phyloP scores from a whole-genome alignment of 2,888 invertebrate genomes.

The Saturnia japonica region DNA sequence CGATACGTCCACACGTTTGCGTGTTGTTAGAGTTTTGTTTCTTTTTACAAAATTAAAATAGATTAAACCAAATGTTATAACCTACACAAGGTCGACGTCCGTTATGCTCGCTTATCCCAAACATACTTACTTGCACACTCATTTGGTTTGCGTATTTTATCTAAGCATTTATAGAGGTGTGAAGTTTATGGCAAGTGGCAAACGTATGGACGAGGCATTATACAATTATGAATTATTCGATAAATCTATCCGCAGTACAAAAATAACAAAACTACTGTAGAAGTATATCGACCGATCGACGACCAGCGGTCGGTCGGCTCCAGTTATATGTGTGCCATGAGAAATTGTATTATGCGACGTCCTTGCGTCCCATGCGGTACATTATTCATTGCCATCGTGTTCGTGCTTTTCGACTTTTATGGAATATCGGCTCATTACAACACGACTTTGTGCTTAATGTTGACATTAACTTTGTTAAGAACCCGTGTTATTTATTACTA shows the following conservation, averaged over 20 bases:
- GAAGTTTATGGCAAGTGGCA: too few relatives aligned
- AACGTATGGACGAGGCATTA: too few relatives aligned
- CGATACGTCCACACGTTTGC: too few relatives aligned
- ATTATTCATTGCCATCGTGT: conserved; percentile 43
- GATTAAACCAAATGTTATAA: too few relatives aligned
- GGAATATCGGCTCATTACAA: conserved; percentile 5
- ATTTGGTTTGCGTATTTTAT: too few relatives aligned
- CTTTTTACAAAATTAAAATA: too few relatives aligned
- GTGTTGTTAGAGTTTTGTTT: too few relatives aligned
- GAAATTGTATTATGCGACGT: conserved; percentile 53
- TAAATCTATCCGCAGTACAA: conserved; percentile 35
- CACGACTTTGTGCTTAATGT: conserved; percentile 20
- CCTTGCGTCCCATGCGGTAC: conserved; percentile 52
- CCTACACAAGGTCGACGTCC: too few relatives aligned
- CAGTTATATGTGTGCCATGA: conserved; percentile 52
- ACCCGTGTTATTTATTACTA: conserved; percentile 26
- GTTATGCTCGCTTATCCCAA: too few relatives aligned
- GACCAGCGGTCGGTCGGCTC: conserved; percentile 57
- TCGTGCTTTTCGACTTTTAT: conserved; percentile 28
- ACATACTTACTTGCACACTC: too few relatives aligned
- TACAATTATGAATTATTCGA: conserved; percentile 33
- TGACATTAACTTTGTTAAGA: conserved; percentile 30
- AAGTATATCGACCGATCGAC: conserved; percentile 76
- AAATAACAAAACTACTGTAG: conserved; percentile 72
- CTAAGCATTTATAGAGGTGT: too few relatives aligned